These are phyloP conservation scores for Opisthograptis luteolata DNA, from an alignment of 2,888 invertebrate genomes.

Conservation along the genomic window DNA sequence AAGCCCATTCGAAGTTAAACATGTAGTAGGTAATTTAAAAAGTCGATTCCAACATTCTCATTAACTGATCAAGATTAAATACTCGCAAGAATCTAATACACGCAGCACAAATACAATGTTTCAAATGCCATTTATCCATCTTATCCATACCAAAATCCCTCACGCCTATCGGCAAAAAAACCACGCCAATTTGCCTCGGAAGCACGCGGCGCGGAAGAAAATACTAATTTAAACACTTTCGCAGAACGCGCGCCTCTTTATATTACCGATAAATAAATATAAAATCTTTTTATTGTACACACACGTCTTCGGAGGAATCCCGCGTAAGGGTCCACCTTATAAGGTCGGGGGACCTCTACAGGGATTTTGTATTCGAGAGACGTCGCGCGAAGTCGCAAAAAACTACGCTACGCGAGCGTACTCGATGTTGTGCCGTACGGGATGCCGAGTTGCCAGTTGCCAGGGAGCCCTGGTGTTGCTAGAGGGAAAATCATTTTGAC, in stretches of 20 bases:
- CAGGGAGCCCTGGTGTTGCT: conserved; percentile 27
- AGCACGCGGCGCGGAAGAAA: conserved; percentile 57
- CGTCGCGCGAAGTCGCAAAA: conserved; percentile 64
- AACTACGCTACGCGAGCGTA: conserved; percentile 77
- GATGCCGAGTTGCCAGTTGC: conserved; percentile 54
- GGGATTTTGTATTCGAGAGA: conserved; percentile 66
- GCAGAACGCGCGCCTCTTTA: conserved; percentile 55
- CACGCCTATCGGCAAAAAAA: conserved; percentile 29
- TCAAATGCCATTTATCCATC: conserved; percentile 1
- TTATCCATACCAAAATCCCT: conserved; percentile 15
- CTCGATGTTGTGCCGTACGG: conserved; percentile 61
- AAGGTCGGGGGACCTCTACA: conserved; percentile 72
- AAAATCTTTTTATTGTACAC: conserved; percentile 72
- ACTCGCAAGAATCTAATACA: neutral
- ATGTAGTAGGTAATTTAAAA: too few species aligned
- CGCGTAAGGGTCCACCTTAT: conserved; percentile 71
- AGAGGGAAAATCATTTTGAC: neutral
- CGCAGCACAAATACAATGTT: neutral
- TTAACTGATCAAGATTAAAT: neutral
- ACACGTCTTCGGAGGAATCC: conserved; percentile 76
- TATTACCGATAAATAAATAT: conserved; percentile 75
- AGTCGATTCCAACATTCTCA: neutral
- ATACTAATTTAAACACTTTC: conserved; percentile 68
- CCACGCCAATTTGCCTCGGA: conserved; percentile 32
- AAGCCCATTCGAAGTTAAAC: too few species aligned